phyloP scores from a whole-genome alignment of 2,113 vertebrate genomes.

The Cyrtonyx montezumae region DNA sequence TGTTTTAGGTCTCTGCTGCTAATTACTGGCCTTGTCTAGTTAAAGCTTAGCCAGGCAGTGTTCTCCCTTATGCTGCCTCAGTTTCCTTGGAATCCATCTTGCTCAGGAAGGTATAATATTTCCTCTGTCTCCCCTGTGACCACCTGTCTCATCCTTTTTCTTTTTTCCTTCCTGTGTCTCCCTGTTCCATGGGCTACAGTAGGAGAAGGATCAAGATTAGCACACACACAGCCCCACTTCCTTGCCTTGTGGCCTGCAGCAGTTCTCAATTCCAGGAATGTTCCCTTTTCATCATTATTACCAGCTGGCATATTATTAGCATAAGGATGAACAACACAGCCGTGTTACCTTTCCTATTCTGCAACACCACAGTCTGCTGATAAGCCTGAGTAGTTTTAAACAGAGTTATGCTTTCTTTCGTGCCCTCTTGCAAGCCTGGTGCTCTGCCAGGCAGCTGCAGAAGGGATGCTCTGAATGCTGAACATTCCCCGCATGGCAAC shows the following conservation, averaged over 20 bases:
- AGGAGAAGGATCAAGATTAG: not conserved
- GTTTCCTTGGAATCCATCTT: not conserved
- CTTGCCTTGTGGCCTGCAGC: not conserved
- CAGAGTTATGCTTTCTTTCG: not conserved
- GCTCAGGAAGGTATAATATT: not conserved
- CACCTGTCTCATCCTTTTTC: not conserved
- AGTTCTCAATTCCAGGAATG: not conserved
- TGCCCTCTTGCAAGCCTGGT: not conserved
- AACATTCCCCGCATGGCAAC: not conserved
- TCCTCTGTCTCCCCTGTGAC: not conserved
- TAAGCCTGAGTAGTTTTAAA: not conserved
- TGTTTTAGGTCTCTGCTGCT: not conserved
- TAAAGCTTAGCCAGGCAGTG: not conserved
- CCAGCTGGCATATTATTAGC: not conserved
- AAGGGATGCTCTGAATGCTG: not conserved
- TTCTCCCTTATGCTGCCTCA: not conserved
- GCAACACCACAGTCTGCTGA: not conserved
- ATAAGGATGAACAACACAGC: not conserved
- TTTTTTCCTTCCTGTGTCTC: not conserved
- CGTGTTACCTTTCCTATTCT: not conserved
- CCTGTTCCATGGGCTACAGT: not conserved
- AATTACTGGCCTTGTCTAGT: not conserved
- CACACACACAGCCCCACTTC: not conserved
- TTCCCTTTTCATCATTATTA: not conserved
- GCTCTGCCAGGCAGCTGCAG: constrained; percentile 22